Percentiles rank a stretch among this genome's conserved stretches.
Conservation (phyloP, 2,888 invertebrate genomes). For the Ptilodon capucinus region DNA sequence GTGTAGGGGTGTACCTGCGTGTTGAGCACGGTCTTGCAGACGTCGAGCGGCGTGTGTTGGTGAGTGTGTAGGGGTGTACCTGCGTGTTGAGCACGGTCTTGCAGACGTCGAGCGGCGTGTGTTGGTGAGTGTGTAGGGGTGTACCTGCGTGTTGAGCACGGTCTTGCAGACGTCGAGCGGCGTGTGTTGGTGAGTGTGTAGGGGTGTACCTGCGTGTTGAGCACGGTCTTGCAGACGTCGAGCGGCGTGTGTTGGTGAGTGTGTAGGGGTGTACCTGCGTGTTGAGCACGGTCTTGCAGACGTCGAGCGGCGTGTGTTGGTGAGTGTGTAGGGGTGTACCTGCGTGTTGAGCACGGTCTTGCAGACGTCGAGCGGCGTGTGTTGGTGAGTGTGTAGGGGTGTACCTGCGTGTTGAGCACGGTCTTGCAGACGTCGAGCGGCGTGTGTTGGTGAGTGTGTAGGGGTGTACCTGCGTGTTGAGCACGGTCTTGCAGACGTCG, state of each 20-base stretch:
- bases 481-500: slow-evolving; percentile 97
- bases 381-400: slow-evolving; percentile 95
- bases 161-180: too few species aligned
- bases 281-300: too few species aligned
- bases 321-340: slow-evolving; percentile 86
- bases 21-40: too few species aligned
- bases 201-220: slow-evolving; percentile 90
- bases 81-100: slow-evolving; percentile 97
- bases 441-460: slow-evolving; percentile 82
- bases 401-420: slow-evolving; percentile 91
- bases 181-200: slow-evolving; percentile 82
- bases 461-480: slow-evolving; percentile 90
- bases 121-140: slow-evolving; percentile 95
- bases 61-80: slow-evolving; percentile 86
- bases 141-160: slow-evolving; percentile 91
- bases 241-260: slow-evolving; percentile 97
- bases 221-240: slow-evolving; percentile 97
- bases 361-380: slow-evolving; percentile 99
- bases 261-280: slow-evolving; percentile 94
- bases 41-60: too few species aligned
- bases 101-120: slow-evolving; percentile 99
- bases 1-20: slow-evolving; percentile 94
- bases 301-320: too few species aligned
- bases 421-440: too few species aligned
- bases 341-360: slow-evolving; percentile 97